Conservation (phyloP, 2,797 vertebrate genomes). For the Xenops minutus region DNA sequence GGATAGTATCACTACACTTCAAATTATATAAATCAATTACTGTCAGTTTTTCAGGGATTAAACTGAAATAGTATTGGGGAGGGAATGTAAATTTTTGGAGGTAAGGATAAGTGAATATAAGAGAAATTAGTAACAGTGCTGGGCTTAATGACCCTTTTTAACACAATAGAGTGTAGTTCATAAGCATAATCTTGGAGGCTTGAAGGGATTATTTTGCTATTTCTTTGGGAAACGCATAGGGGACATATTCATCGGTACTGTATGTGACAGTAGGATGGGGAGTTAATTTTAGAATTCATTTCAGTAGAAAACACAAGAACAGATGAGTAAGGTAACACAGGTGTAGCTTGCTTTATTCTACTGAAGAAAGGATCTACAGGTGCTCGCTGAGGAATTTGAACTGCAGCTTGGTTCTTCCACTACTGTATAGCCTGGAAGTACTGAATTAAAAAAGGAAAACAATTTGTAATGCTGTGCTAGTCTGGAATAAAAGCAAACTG, state of each 20-base stretch:
- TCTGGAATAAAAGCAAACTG: neutral
- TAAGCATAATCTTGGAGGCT: neutral
- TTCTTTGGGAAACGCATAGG: neutral
- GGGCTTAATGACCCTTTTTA: neutral
- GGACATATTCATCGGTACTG: neutral
- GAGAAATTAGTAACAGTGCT: neutral
- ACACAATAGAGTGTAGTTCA: neutral
- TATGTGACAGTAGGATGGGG: neutral
- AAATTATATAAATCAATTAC: neutral
- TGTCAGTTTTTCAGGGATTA: neutral
- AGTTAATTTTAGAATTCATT: neutral
- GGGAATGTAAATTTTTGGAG: neutral
- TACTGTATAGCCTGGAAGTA: neutral
- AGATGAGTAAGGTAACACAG: neutral
- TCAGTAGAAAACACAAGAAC: neutral
- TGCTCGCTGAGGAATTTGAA: neutral
- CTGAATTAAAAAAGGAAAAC: neutral
- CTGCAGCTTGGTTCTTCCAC: neutral
- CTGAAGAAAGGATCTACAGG: neutral
- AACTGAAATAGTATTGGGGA: neutral
- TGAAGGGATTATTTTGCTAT: neutral
- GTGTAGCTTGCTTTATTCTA: neutral
- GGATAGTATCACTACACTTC: neutral
- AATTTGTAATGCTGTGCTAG: neutral
- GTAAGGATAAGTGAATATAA: neutral